A percentile compares a stretch with the other conserved stretches of the same genome.
Evolutionary conservation across 2,888 invertebrate species (phyloP).

Genomic region (Pherbina coryleti): DNA sequence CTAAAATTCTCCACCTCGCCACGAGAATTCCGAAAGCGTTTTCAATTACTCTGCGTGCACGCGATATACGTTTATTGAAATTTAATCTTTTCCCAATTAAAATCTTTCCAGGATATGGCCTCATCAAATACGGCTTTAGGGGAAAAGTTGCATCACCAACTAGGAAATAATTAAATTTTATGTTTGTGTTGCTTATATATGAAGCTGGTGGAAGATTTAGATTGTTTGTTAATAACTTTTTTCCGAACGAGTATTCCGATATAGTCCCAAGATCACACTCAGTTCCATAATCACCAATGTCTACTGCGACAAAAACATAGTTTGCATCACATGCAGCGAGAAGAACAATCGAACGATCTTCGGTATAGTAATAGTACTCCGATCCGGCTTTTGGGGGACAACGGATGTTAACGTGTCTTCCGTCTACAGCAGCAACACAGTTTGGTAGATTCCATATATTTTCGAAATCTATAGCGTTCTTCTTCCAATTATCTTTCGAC

Average conservation of each 20-base stretch:
- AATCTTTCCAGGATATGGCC: background rate
- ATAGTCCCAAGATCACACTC: conserved; percentile 39
- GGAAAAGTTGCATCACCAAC: background rate
- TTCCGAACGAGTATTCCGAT: conserved; percentile 30
- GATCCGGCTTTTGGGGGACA: conserved; percentile 38
- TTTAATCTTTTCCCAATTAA: background rate
- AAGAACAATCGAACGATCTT: conserved; percentile 13
- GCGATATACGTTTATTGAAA: conserved; percentile 9
- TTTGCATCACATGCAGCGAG: conserved; percentile 35
- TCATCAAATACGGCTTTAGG: background rate
- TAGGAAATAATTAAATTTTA: background rate
- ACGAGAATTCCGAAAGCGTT: conserved; percentile 5
- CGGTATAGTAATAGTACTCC: conserved; percentile 28
- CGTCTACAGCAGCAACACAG: conserved; percentile 34
- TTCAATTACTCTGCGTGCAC: no score
- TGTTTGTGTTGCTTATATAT: background rate
- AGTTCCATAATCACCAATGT: conserved; percentile 30
- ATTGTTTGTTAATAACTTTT: conserved; percentile 32
- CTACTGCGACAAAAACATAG: conserved; percentile 24
- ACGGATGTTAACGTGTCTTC: conserved; percentile 35
- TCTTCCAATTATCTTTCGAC: conserved; percentile 13
- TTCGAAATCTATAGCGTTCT: conserved; percentile 28
- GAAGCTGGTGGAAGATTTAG: conserved; percentile 35
- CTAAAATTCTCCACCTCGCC: background rate
- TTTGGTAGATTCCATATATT: conserved; percentile 37